These are phyloP conservation scores for Eleutherodactylus coqui DNA, from an alignment of 2,797 vertebrate species.

Conservation along the genomic window DNA sequence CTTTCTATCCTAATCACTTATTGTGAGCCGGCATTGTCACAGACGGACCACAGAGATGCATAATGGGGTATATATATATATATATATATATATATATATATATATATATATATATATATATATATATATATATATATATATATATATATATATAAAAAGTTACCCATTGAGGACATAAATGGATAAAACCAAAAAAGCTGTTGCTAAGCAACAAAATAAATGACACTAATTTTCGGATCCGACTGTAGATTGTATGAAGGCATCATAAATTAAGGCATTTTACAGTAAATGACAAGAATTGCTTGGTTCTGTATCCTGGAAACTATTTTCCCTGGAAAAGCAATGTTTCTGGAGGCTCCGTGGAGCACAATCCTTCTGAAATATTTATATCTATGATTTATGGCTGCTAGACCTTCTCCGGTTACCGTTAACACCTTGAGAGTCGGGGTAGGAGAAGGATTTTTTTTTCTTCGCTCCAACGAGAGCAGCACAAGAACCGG, in stretches of 20 bases:
- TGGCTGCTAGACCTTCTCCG: conserved; percentile 23
- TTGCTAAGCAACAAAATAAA: conserved; percentile 71
- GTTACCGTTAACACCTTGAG: conserved; percentile 36
- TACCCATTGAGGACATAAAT: conserved; percentile 11
- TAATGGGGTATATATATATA: too few species aligned
- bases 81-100: too few species aligned
- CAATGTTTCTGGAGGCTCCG: conserved; percentile 50
- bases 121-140: too few species aligned
- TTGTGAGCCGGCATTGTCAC: conserved; percentile 40
- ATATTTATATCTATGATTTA: conserved; percentile 59
- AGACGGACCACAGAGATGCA: neutral
- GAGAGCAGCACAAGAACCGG: neutral
- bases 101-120: too few species aligned
- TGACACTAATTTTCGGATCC: conserved; percentile 30
- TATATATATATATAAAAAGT: too few species aligned
- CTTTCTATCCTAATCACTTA: neutral
- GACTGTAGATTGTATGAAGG: conserved; percentile 21
- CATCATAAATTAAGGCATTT: conserved; percentile 36
- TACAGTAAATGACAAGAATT: conserved; percentile 30
- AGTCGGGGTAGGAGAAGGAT: conserved; percentile 13
- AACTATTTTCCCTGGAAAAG: conserved; percentile 51
- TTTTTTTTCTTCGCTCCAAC: neutral
- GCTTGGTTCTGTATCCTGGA: conserved; percentile 32
- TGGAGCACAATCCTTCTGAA: conserved; percentile 34
- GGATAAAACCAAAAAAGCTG: conserved; percentile 64